Conservation (phyloP, 1,140 invertebrate genomes). For the Gyrodactylus bullatarudis region DNA sequence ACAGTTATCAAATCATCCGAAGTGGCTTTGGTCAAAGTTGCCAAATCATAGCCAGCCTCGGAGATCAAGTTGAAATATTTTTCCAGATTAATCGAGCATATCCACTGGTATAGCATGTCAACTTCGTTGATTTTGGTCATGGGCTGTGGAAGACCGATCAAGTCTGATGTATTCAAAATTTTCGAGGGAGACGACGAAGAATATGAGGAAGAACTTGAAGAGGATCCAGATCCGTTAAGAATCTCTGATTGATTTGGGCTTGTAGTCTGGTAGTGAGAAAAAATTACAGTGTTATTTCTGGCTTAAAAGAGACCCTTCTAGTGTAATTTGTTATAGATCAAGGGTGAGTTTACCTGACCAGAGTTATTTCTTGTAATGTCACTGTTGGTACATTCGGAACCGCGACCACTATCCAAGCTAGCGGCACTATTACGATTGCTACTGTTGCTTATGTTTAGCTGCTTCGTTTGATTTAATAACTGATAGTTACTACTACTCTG, state of each 20-base stretch:
- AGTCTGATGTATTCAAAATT: background rate
- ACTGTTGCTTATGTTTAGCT: background rate
- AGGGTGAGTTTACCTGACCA: background rate
- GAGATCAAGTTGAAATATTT: background rate
- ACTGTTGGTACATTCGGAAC: slow-evolving; percentile 25
- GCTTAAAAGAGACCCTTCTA: no score
- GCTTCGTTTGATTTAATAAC: background rate
- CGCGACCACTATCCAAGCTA: slow-evolving; percentile 55
- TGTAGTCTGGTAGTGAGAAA: background rate
- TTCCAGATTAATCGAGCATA: background rate
- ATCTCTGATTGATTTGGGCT: background rate
- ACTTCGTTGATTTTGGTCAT: background rate
- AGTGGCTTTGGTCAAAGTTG: background rate
- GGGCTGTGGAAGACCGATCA: background rate
- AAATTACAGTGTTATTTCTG: no score
- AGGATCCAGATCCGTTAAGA: background rate
- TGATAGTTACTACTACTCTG: no score
- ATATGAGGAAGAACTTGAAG: background rate
- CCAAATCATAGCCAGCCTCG: slow-evolving; percentile 1
- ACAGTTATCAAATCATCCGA: background rate
- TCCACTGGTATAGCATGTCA: background rate
- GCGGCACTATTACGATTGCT: slow-evolving; percentile 37
- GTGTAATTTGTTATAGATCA: no score
- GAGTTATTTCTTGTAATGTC: background rate
- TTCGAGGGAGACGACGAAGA: background rate